phyloP scores from a whole-genome alignment of 2,888 invertebrate genomes.

The Seira ritae region DNA sequence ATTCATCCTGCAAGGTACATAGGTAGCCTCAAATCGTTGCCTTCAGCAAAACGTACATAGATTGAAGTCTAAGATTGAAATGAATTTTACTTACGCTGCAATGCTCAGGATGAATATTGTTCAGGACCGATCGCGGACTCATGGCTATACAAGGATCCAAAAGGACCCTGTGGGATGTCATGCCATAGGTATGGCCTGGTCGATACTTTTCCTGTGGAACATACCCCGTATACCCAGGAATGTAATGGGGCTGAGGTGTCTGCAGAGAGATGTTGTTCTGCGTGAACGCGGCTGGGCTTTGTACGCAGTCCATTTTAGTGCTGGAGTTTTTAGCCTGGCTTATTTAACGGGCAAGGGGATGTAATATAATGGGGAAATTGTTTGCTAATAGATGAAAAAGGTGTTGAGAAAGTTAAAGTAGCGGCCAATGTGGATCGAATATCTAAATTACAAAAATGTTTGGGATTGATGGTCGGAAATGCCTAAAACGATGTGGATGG shows the following conservation, averaged over 20 bases:
- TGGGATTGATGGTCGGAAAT: too few species aligned
- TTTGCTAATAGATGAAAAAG: too few species aligned
- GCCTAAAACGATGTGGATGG: too few species aligned
- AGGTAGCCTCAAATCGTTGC: too few species aligned
- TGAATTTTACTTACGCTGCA: conserved; percentile 60
- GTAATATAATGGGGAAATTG: not conserved
- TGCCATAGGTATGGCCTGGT: conserved; percentile 71
- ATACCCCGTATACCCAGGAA: conserved; percentile 70
- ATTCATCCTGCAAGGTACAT: not conserved
- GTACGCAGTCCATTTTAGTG: conserved; percentile 59
- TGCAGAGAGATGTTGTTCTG: conserved; percentile 48
- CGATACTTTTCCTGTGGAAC: conserved; percentile 70
- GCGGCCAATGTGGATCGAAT: too few species aligned
- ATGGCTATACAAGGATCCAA: conserved; percentile 72
- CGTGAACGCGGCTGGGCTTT: conserved; percentile 56
- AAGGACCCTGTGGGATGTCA: conserved; percentile 68
- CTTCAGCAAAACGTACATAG: too few species aligned
- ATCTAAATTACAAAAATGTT: too few species aligned
- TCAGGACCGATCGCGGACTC: conserved; percentile 70
- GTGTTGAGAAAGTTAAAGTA: too few species aligned
- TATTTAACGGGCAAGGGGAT: not conserved
- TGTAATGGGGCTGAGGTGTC: conserved; percentile 70
- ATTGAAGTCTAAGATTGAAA: too few species aligned
- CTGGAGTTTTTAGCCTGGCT: not conserved
- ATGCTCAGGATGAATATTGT: conserved; percentile 66